phyloP scores from a whole-genome alignment of 2,888 invertebrate genomes.

The Hirtodrosophila confusa region DNA sequence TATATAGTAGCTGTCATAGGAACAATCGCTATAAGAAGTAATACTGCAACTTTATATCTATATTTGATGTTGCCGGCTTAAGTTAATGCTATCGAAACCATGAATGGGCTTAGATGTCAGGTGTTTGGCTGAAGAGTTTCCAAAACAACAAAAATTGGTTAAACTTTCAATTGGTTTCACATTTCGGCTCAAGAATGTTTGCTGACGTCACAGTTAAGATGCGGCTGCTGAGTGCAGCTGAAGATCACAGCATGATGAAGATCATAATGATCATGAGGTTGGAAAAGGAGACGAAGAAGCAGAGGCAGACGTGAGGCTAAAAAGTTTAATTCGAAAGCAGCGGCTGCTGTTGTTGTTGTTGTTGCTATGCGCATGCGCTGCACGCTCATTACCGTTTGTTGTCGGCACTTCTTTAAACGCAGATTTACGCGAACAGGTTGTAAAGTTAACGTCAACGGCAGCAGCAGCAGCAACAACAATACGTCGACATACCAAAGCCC shows the following conservation, averaged over 20 bases:
- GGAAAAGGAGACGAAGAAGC: not conserved
- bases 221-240: conserved; percentile 9
- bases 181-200: conserved; percentile 40
- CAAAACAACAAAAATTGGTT: conserved; percentile 20
- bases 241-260: conserved; percentile 4
- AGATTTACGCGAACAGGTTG: conserved; percentile 75
- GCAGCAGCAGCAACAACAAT: conserved; percentile 35
- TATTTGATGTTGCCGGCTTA: no score
- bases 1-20: no score
- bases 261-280: conserved; percentile 2
- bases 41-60: no score
- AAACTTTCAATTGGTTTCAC: conserved; percentile 49
- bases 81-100: no score
- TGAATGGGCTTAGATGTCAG: not conserved
- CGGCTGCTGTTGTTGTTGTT: conserved; percentile 26
- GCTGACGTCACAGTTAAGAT: conserved; percentile 40
- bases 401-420: conserved; percentile 72
- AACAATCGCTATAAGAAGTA: no score
- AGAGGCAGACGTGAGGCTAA: conserved; percentile 21
- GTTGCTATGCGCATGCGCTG: conserved; percentile 42
- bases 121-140: conserved; percentile 14
- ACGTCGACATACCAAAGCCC: conserved; percentile 44
- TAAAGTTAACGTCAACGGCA: conserved; percentile 45
- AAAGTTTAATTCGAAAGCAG: conserved; percentile 62
- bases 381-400: conserved; percentile 70